Percentiles rank a stretch among this genome's conserved stretches.
phyloP scores from a whole-genome alignment of 2,797 vertebrate genomes.

The Hydrophis major region DNA sequence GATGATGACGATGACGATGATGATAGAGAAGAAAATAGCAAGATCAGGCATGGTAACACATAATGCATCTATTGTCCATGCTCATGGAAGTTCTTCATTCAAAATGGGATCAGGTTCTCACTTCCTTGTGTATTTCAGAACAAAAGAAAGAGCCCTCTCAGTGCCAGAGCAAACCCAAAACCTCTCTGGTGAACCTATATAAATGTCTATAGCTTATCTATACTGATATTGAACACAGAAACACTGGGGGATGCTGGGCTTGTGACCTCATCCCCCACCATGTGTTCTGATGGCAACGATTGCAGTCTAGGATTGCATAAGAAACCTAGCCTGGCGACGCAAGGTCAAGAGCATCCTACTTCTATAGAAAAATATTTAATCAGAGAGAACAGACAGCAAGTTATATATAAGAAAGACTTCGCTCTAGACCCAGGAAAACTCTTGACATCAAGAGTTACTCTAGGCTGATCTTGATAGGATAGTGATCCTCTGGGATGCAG shows the following conservation, averaged over 20 bases:
- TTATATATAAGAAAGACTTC: conserved; percentile 44
- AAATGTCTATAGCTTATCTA: not conserved
- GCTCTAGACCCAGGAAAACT: conserved; percentile 50
- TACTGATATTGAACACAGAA: not conserved
- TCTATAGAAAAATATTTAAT: conserved; percentile 51
- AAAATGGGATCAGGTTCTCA: not conserved
- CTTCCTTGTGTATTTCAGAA: not conserved
- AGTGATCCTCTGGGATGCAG: conserved; percentile 54
- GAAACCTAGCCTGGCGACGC: not conserved
- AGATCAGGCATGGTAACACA: not conserved
- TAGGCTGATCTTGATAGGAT: conserved; percentile 54
- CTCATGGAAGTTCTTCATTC: not conserved
- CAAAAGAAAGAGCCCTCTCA: not conserved
- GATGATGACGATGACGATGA: no score
- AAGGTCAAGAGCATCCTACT: conserved; percentile 34
- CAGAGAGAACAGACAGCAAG: conserved; percentile 42
- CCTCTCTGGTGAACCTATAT: not conserved
- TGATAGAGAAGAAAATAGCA: not conserved
- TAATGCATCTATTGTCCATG: not conserved
- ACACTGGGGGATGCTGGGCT: not conserved
- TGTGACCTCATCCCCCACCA: no score
- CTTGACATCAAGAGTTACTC: conserved; percentile 47
- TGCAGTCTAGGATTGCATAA: not conserved
- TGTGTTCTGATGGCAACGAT: not conserved
- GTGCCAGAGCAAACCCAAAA: not conserved